phyloP scores from a whole-genome alignment of 2,888 invertebrate genomes.

The Dasypolia templi region DNA sequence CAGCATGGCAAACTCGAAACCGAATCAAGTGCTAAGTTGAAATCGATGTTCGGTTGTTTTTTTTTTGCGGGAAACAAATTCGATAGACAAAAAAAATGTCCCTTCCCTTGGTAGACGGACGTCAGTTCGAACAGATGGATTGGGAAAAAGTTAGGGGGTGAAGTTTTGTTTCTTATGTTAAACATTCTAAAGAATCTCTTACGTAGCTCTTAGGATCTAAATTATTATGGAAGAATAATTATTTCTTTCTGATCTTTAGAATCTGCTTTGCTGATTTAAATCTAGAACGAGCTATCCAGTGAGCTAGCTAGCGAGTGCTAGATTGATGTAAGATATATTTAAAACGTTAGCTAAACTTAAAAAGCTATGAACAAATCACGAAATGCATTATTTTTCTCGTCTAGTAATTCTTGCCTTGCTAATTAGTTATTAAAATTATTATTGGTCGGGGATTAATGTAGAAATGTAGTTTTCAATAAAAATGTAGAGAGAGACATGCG shows the following conservation, averaged over 20 bases:
- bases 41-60: slow-evolving; percentile 63
- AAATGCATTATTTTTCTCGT: neutral
- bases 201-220: neutral
- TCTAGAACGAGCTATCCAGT: no score
- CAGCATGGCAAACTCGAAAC: slow-evolving; percentile 17
- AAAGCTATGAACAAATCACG: neutral
- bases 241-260: neutral
- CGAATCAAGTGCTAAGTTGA: slow-evolving; percentile 63
- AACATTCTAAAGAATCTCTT: neutral
- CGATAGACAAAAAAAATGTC: slow-evolving; percentile 41
- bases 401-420: neutral
- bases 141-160: slow-evolving; percentile 51
- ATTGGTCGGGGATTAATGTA: neutral
- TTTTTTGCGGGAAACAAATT: slow-evolving; percentile 53
- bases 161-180: slow-evolving; percentile 20
- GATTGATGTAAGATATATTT: neutral
- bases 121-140: slow-evolving; percentile 43
- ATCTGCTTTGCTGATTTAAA: no score
- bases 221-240: neutral
- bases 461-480: neutral
- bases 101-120: slow-evolving; percentile 43
- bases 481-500: slow-evolving; percentile 32
- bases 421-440: neutral
- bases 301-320: neutral
- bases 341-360: neutral